Conservation (phyloP, 1,140 invertebrate genomes). For the Scaptomyza pallida region DNA sequence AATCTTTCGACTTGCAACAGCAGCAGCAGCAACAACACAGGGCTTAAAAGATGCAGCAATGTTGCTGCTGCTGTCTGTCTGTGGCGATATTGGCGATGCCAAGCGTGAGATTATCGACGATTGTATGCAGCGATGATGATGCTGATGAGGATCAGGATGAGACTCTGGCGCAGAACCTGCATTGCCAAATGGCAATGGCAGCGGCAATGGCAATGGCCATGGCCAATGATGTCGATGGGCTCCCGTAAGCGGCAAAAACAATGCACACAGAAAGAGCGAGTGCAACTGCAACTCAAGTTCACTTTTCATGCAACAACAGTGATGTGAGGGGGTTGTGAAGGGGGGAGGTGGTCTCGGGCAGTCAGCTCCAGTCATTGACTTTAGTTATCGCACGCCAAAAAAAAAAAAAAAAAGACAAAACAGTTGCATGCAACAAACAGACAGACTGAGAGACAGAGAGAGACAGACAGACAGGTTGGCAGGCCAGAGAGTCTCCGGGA, state of each 20-base stretch:
- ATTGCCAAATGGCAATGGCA: conserved; percentile 11
- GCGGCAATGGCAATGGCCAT: conserved; percentile 29
- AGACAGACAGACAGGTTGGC: conserved; percentile 42
- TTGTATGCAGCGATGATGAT: conserved; percentile 83
- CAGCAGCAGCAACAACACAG: no score
- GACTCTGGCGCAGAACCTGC: conserved; percentile 22
- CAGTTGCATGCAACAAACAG: conserved; percentile 65
- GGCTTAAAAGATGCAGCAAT: conserved; percentile 25
- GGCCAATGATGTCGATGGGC: conserved; percentile 47
- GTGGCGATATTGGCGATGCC: conserved; percentile 76
- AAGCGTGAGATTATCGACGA: conserved; percentile 81
- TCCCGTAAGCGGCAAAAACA: conserved; percentile 57
- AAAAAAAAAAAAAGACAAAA: conserved; percentile 80
- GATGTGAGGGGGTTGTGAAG: no score
- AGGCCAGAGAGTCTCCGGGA: conserved; percentile 33
- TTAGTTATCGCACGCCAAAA: conserved; percentile 80
- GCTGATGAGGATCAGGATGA: conserved; percentile 72
- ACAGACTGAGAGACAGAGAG: conserved; percentile 25
- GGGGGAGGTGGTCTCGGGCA: not conserved
- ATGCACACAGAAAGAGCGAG: conserved; percentile 47
- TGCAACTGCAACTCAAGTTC: conserved; percentile 72
- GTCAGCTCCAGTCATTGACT: conserved; percentile 72
- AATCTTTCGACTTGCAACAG: conserved; percentile 31
- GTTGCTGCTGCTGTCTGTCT: conserved; percentile 43
- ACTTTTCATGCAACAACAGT: conserved; percentile 75